A percentile compares a stretch with the other conserved stretches of the same genome.
Evolutionary conservation across 2,888 invertebrate genomes (phyloP).

Genomic region (Folsomia candida): DNA sequence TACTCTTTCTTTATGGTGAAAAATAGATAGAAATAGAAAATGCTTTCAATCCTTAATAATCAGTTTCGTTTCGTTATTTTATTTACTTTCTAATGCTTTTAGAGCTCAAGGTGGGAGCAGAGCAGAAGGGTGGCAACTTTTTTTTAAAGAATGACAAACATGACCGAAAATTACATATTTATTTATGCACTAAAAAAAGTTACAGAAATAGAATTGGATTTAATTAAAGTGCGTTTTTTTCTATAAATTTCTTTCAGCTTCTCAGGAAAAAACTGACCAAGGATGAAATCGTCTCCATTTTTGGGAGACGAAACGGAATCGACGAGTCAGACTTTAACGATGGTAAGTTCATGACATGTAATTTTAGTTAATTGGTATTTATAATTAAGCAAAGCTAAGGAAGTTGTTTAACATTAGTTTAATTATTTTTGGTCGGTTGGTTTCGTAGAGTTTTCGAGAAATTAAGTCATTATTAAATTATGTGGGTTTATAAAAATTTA

Average conservation of each 20-base stretch:
- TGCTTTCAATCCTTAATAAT: too few relatives aligned
- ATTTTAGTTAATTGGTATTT: neutral
- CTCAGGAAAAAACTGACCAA: constrained; percentile 42
- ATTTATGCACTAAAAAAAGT: neutral
- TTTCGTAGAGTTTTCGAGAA: neutral
- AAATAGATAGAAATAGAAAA: too few relatives aligned
- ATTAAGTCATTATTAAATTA: neutral
- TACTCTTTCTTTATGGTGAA: too few relatives aligned
- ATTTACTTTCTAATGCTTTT: too few relatives aligned
- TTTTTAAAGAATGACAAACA: too few relatives aligned
- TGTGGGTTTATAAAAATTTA: neutral
- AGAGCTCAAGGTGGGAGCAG: too few relatives aligned
- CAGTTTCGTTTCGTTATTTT: too few relatives aligned
- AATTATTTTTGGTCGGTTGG: too few relatives aligned
- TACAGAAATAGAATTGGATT: constrained; percentile 17
- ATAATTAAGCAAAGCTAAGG: neutral
- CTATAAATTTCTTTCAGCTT: constrained; percentile 34
- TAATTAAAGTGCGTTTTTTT: constrained; percentile 1
- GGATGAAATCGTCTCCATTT: constrained; percentile 42
- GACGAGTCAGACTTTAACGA: neutral
- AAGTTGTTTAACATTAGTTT: neutral
- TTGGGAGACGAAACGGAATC: constrained; percentile 27
- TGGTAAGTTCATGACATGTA: constrained; percentile 9
- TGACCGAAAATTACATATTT: too few relatives aligned
- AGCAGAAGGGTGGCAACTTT: too few relatives aligned